phyloP scores from a whole-genome alignment of 92 coral and sea anemone genomes.

The Epizoanthus fatuus region DNA sequence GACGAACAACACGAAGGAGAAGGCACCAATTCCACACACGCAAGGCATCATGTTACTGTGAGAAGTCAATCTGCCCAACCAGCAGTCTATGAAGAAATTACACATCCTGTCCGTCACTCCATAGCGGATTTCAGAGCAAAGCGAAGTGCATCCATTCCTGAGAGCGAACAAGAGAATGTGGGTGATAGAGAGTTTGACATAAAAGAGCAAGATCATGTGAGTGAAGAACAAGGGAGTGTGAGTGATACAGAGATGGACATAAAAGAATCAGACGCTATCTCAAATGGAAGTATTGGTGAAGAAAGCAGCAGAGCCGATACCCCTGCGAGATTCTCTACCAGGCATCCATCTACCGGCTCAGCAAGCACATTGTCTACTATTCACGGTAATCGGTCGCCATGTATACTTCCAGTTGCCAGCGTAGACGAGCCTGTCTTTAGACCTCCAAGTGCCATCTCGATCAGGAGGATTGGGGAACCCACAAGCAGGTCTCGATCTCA shows the following conservation, averaged over 20 bases:
- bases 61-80: conserved; percentile 15
- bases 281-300: not conserved
- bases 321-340: not conserved
- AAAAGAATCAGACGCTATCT: not conserved
- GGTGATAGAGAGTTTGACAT: not conserved
- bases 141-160: not conserved
- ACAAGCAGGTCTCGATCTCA: not conserved
- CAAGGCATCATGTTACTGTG: not conserved
- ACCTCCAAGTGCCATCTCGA: not conserved
- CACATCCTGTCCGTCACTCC: not conserved
- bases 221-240: not conserved
- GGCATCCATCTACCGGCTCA: conserved; percentile 1
- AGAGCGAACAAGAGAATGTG: not conserved
- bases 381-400: conserved; percentile 2
- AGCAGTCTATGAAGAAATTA: too few species aligned
- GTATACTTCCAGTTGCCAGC: not conserved
- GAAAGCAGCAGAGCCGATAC: not conserved
- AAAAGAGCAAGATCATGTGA: not conserved
- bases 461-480: not conserved
- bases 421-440: not conserved
- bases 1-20: not conserved
- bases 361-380: not conserved
- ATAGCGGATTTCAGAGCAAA: not conserved
- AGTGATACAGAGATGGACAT: not conserved
- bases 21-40: not conserved